Percentiles rank a stretch among this genome's conserved stretches.
These are phyloP conservation scores for Ypsolopha scabrella DNA, from an alignment of 2,888 invertebrate genomes.

Conservation along the genomic window DNA sequence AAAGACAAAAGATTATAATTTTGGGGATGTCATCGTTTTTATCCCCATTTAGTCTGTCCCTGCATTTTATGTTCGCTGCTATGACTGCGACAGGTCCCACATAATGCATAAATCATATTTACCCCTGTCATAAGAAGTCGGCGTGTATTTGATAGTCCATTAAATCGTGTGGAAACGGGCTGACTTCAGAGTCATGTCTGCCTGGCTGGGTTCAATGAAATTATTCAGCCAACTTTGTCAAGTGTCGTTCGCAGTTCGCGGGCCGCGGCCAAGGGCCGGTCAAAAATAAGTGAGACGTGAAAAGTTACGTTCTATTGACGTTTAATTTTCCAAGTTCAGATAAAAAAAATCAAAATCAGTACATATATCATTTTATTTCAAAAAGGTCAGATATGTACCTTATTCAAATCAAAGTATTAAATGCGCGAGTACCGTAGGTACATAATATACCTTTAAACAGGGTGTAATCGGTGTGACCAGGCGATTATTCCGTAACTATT, in stretches of 20 bases:
- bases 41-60: slow-evolving; percentile 19
- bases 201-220: background rate
- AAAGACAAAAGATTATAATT: slow-evolving; percentile 3
- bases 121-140: slow-evolving; percentile 7
- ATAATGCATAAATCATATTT: slow-evolving; percentile 19
- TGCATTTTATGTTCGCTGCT: slow-evolving; percentile 28
- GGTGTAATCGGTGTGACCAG: no score
- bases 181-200: background rate
- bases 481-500: no score
- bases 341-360: no score
- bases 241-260: background rate
- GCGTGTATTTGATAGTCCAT: slow-evolving; percentile 32
- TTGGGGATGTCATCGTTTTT: background rate
- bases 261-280: no score
- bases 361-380: no score
- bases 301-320: no score
- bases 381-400: no score
- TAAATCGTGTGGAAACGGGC: slow-evolving; percentile 29
- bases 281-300: no score
- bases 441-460: no score
- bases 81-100: slow-evolving; percentile 22
- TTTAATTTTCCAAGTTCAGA: no score
- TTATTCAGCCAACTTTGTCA: background rate
- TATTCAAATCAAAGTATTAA: no score
- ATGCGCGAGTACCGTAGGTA: no score